Evolutionary conservation across 2,797 vertebrate genomes (phyloP), one percentile per base, ranked within the genome.

Genomic region (Helicolenus hilgendorfi): DNA sequence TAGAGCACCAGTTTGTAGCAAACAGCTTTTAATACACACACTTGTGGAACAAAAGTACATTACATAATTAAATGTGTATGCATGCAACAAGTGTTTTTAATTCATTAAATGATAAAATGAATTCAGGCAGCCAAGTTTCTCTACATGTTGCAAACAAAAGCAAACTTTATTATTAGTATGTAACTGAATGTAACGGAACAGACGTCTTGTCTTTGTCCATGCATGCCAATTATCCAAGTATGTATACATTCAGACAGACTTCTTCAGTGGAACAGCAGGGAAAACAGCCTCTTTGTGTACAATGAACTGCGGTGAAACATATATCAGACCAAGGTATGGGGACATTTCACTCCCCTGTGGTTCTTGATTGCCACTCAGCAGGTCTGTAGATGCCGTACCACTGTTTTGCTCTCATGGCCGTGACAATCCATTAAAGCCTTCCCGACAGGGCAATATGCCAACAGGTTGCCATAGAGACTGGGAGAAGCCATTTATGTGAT

Each of bases 391-490:
- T 62, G 76, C 64, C 59, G 24, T n/a, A 53, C 86, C 8, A 45
- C 89, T 86, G 87, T 69, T 84, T 71, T 56, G 72, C 64, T 92
- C 82, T 88, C 76, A 69, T 10, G 76, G 85, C 77, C 20, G 27
- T 90, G 94, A 94, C 79, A 85, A 94, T 83, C 89, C 88, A 87
- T 95, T 94, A 92, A 90, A 96, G 79, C 69, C 91, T 84, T 83
- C 78, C 85, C 93, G 94, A 88, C 85, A 55, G 27, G 31, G 88
- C 79, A 70, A 74, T 84, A 88, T 88, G 88, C 90, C 89, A 89
- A 86, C 93, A 62, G 90, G 96, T 97, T 96, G 90, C 97, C 96
- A 97, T 97, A 95, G 97, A 94, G 94, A 97, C 94, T 31, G 82
- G 85, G 84, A 81, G 89, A 97, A 89, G 91, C 94, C 70, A 83